Conservation (phyloP, 92 coral and sea anemone species). For the Epizoanthus stellaris region DNA sequence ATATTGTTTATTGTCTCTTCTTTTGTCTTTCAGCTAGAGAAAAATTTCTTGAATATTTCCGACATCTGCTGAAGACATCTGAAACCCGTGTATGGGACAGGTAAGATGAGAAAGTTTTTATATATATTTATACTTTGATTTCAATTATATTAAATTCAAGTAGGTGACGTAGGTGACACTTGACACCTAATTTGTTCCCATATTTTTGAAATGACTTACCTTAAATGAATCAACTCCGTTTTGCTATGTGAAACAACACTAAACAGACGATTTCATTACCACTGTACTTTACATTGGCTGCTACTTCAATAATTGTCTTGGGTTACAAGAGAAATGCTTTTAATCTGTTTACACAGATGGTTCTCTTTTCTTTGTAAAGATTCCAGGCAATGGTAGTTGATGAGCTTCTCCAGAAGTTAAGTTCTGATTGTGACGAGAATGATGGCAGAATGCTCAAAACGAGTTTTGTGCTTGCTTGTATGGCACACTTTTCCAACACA, state of each 20-base stretch:
- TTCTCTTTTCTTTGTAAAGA: constrained; percentile 2
- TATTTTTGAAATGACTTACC: no score
- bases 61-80: not conserved
- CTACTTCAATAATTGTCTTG: not conserved
- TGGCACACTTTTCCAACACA: constrained; percentile 37
- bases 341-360: not conserved
- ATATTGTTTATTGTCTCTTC: no score
- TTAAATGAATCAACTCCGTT: no score
- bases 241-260: no score
- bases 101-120: not conserved
- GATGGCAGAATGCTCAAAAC: not conserved
- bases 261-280: no score
- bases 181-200: no score
- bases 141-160: no score
- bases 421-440: not conserved
- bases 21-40: not conserved
- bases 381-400: constrained; percentile 8
- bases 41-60: not conserved
- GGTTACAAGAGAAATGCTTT: not conserved
- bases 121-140: not conserved
- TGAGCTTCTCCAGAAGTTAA: constrained; percentile 19
- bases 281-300: no score
- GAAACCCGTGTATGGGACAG: constrained; percentile 3
- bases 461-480: constrained; percentile 15
- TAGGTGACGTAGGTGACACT: no score